phyloP scores from a whole-genome alignment of 2,797 vertebrate genomes.

The Holocentrus rufus region DNA sequence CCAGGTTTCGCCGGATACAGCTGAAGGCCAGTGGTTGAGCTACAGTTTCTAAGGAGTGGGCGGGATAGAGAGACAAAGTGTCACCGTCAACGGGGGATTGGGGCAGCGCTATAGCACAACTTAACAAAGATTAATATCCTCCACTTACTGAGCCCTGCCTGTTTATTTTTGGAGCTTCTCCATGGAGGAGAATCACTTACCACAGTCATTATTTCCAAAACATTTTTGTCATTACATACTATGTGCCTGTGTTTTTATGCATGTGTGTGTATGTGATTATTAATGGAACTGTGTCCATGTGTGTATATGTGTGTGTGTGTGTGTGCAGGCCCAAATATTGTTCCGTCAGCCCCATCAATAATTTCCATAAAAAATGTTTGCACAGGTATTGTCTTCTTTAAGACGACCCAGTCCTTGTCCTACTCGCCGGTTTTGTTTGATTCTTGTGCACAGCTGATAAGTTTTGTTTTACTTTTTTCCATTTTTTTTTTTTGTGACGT shows the following conservation, averaged over 20 bases:
- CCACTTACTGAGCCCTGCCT: slow-evolving; percentile 38
- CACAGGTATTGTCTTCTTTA: not conserved
- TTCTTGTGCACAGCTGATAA: no score
- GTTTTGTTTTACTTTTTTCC: not conserved
- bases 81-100: slow-evolving; percentile 31
- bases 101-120: slow-evolving; percentile 23
- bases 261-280: not conserved
- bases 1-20: slow-evolving; percentile 8
- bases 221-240: slow-evolving; percentile 40
- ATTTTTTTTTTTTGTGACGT: slow-evolving; percentile 1
- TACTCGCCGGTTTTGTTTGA: no score
- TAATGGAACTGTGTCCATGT: not conserved
- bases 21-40: slow-evolving; percentile 30
- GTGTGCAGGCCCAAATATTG: not conserved
- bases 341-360: slow-evolving; percentile 9
- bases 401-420: no score
- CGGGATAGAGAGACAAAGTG: slow-evolving; percentile 31
- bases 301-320: not conserved
- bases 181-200: slow-evolving; percentile 22
- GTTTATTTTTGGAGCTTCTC: slow-evolving; percentile 48
- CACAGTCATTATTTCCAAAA: slow-evolving; percentile 38
- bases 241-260: not conserved
- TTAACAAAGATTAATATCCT: slow-evolving; percentile 69
- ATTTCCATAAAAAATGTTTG: slow-evolving; percentile 1
- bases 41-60: slow-evolving; percentile 40